Evolutionary conservation across 2,888 invertebrate genomes (phyloP), one percentile per base, ranked within the genome.

Genomic region (Microplitis deprimator): DNA sequence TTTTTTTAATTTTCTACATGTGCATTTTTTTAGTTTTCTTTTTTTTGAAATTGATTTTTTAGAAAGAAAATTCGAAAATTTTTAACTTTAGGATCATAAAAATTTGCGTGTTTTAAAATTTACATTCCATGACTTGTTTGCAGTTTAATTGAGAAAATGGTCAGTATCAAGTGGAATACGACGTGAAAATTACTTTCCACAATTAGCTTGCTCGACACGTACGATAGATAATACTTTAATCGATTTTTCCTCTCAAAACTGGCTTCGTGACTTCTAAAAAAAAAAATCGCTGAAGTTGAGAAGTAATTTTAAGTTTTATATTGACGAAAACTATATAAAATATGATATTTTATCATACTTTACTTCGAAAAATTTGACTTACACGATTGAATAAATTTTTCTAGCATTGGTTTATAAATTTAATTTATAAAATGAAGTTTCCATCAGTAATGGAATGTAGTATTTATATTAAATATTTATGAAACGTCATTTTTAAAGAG

Each of bases 251-350:
- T 78, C 76, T 78, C 50, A 50, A 50, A 50, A 13, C 50, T 50
- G 29, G 2, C 29, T 29, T 29, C 29, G 29, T 29, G 29, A 29
- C 29, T 29, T 72, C 60, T 29, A 4, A 82, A 83, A 81, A 80
- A 80, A 81, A 83, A 84, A 85, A 82, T 85, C 85, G 82, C 82
- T 83, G 82, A 84, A 83, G 84, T 84, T 84, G 82, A 82, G 79
- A 82, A 84, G 84, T 83, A 80, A 83, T 83, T 81, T 81, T 79
- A 87, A 87, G 82, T 84, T 84, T 84, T 80, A 80, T 50, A 50
- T 50, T 50, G 81, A 79, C 70, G 76, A 13, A 50, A 50, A 50
- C 50, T 50, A 13, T 10, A 13, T 13, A 3, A 50, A 50, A 50
- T 50, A 13, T 50, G 10, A 50, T 5, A 50, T 50, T 8, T 13